Conservation (phyloP, 2,888 invertebrate genomes). For the Erebia epiphron region DNA sequence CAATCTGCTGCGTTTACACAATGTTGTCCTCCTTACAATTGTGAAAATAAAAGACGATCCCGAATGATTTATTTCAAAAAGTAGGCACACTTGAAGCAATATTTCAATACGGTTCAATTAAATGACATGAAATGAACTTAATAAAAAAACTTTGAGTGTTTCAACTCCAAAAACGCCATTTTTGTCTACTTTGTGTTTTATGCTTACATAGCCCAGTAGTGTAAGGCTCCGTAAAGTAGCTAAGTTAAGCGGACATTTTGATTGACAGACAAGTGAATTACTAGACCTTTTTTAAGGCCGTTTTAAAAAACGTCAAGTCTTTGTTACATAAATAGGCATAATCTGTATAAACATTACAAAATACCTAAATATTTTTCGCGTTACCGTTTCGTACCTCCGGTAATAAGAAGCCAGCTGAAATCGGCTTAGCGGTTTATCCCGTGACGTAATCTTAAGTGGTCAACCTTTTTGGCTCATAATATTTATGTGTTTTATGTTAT, state of each 20-base stretch:
- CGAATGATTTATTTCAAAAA: neutral
- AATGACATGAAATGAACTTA: neutral
- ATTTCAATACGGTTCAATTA: neutral
- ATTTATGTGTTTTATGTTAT: constrained; percentile 12
- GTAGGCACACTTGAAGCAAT: neutral
- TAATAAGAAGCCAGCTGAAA: neutral
- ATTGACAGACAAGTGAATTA: too few relatives aligned
- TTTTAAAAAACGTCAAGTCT: too few relatives aligned
- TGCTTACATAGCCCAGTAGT: too few relatives aligned
- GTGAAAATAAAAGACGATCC: constrained; percentile 11
- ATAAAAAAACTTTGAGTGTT: too few relatives aligned
- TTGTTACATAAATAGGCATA: neutral
- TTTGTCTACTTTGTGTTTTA: too few relatives aligned
- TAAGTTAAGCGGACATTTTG: neutral
- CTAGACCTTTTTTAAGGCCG: too few relatives aligned
- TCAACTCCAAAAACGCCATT: too few relatives aligned
- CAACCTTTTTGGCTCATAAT: constrained; percentile 4
- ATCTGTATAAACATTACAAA: neutral
- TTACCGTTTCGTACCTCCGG: neutral
- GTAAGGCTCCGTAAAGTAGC: too few relatives aligned
- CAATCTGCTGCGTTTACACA: neutral
- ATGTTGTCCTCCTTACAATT: constrained; percentile 6
- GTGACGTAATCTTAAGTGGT: constrained; percentile 10
- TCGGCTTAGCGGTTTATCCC: constrained; percentile 11
- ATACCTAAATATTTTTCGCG: neutral